phyloP scores from a whole-genome alignment of 1,140 invertebrate genomes.

The Coboldia fuscipes region DNA sequence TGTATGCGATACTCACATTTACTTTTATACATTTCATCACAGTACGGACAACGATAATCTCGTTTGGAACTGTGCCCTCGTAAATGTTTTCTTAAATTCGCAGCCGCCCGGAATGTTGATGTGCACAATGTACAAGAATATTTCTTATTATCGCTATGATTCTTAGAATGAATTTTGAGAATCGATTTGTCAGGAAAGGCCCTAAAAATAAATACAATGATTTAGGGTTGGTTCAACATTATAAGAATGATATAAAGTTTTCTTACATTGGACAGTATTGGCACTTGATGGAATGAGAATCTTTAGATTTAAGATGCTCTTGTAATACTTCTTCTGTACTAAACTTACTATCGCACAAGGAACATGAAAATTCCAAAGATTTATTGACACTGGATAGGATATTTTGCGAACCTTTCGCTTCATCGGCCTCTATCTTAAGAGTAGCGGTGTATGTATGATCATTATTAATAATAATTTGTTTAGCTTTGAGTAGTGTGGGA shows the following conservation, averaged over 20 bases:
- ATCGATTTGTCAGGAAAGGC: background rate
- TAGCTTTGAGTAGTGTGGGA: background rate
- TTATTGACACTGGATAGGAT: background rate
- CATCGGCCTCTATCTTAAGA: background rate
- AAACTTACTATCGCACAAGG: background rate
- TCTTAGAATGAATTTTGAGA: slow-evolving; percentile 2
- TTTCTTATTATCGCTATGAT: background rate
- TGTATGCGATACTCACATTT: slow-evolving; percentile 4
- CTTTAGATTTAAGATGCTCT: background rate
- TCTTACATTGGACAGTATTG: background rate
- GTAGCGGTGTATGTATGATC: background rate
- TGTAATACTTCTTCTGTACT: background rate
- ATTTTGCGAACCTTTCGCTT: background rate
- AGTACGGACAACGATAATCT: slow-evolving; percentile 5
- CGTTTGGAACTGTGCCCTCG: background rate
- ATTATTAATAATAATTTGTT: background rate
- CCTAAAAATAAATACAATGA: slow-evolving; percentile 1
- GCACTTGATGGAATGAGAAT: background rate
- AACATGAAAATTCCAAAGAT: background rate
- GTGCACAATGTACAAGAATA: background rate
- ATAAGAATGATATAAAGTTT: background rate
- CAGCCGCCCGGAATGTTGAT: background rate
- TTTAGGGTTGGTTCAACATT: background rate
- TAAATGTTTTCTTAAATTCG: background rate
- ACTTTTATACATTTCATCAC: slow-evolving; percentile 4